Conservation (phyloP, 2,888 invertebrate genomes). For the Galerucella pusilla region DNA sequence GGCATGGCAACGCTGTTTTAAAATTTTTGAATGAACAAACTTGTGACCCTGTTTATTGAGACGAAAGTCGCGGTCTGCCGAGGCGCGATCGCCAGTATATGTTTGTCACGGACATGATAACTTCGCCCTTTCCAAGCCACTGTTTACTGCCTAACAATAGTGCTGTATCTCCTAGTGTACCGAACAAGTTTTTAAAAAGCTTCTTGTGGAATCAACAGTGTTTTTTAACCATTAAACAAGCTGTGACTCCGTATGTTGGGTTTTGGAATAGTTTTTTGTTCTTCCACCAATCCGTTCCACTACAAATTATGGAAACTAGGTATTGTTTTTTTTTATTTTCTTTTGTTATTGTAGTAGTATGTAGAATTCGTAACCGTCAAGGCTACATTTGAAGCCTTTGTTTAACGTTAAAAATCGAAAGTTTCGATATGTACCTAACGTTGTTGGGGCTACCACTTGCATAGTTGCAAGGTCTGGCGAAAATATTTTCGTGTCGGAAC, state of each 20-base stretch:
- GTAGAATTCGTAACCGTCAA: background rate
- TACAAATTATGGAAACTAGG: slow-evolving; percentile 63
- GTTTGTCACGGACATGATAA: slow-evolving; percentile 67
- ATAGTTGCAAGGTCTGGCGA: slow-evolving; percentile 10
- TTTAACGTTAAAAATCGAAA: background rate
- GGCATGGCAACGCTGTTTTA: background rate
- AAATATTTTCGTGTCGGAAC: slow-evolving; percentile 27
- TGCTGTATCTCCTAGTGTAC: slow-evolving; percentile 40
- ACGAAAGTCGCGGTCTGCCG: slow-evolving; percentile 8
- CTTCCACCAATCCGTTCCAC: slow-evolving; percentile 57
- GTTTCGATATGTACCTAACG: background rate
- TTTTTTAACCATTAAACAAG: slow-evolving; percentile 59
- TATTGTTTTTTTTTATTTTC: slow-evolving; percentile 42
- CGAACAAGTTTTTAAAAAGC: slow-evolving; percentile 55
- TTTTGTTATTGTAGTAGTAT: slow-evolving; percentile 12
- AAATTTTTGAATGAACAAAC: slow-evolving; percentile 7
- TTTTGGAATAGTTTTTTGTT: slow-evolving; percentile 63
- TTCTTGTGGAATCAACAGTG: slow-evolving; percentile 62
- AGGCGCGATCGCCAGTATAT: slow-evolving; percentile 60
- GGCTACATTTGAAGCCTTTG: background rate
- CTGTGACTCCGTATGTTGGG: slow-evolving; percentile 62
- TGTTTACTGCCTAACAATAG: slow-evolving; percentile 65
- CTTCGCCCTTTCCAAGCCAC: slow-evolving; percentile 66
- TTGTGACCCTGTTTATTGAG: slow-evolving; percentile 7
- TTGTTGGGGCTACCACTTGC: slow-evolving; percentile 7